Evolutionary conservation across 1,140 invertebrate genomes (phyloP).

Genomic region (Aethina tumida): DNA sequence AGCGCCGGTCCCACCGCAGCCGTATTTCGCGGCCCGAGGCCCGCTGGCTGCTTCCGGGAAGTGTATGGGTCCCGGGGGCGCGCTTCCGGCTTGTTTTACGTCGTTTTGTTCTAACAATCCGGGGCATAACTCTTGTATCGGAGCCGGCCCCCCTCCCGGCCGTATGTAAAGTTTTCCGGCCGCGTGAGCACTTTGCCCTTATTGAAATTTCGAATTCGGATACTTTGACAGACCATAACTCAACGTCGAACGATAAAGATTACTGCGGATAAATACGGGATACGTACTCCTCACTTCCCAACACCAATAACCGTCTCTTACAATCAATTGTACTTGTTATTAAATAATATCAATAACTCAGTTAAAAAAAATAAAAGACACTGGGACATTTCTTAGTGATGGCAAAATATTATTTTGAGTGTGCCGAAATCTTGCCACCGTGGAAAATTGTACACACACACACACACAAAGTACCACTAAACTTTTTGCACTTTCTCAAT

Average conservation of each 20-base stretch:
- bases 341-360: too few relatives aligned
- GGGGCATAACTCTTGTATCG: conserved; percentile 32
- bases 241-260: conserved; percentile 34
- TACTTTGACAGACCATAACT: conserved; percentile 32
- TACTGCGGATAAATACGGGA: conserved; percentile 13
- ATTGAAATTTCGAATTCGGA: conserved; percentile 36
- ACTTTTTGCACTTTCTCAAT: too few relatives aligned
- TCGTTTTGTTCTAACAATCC: conserved; percentile 41
- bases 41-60: conserved; percentile 1
- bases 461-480: too few relatives aligned
- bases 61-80: conserved; percentile 29
- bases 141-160: conserved; percentile 6
- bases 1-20: conserved; percentile 30
- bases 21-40: conserved; percentile 31
- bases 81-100: conserved; percentile 38
- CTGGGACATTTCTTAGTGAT: too few relatives aligned
- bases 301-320: too few relatives aligned
- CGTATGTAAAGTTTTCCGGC: conserved; percentile 21
- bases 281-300: not conserved
- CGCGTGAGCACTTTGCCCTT: conserved; percentile 29
- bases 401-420: too few relatives aligned
- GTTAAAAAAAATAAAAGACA: too few relatives aligned
- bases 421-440: too few relatives aligned
- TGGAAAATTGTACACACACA: too few relatives aligned
- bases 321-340: too few relatives aligned